Evolutionary conservation across 2,888 invertebrate species (phyloP), one percentile per base, ranked within the genome.

Genomic region (Eretmocerus hayati): DNA sequence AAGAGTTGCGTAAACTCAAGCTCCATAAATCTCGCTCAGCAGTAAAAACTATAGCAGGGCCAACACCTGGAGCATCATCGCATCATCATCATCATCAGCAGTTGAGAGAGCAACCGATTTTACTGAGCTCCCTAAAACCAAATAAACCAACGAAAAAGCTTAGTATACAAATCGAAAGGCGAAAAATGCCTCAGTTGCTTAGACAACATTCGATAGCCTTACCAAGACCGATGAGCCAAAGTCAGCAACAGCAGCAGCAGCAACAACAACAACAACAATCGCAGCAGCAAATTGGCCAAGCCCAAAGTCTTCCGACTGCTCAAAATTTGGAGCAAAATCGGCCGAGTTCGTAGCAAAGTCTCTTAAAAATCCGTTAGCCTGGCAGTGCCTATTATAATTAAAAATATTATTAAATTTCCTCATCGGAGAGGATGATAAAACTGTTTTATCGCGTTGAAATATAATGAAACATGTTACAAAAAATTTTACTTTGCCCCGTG

Each of bases 271-370:
- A 52, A 37, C 51, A 51, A 46, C 42, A 33, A 31, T 22, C 13
- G 20, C 36, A 53, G 41, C 33, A 16, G n/a, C 5, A 20, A 5
- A 20, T 22, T 13, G 13, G 38, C 21, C 38, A 38, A 5, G 8
- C 65, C 63, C n/a, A n/a, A 58, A 63, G 63, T 62, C 62, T 64
- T 59, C 62, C 63, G 35, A 63, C 63, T 50, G 64, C 68, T 30
- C 60, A 64, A 52, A 63, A 62, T 44, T 61, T 64, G 59, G 66
- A 64, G 59, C 42, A n/a, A n/a, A 35, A 37, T 41, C 41, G 53
- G 40, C 53, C 52, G 44, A 57, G 58, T 49, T 58, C 58, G 39
- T n/a, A n/a, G n/a, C n/a, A n/a, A n/a, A n/a, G n/a, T n/a, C n/a
- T n/a, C n/a, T n/a, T n/a, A n/a, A n/a, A n/a, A n/a, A n/a, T n/a